Percentiles rank a stretch among this genome's conserved stretches.
Conservation (phyloP, 2,797 vertebrate genomes). For the Myoxocephalus aenaeus region DNA sequence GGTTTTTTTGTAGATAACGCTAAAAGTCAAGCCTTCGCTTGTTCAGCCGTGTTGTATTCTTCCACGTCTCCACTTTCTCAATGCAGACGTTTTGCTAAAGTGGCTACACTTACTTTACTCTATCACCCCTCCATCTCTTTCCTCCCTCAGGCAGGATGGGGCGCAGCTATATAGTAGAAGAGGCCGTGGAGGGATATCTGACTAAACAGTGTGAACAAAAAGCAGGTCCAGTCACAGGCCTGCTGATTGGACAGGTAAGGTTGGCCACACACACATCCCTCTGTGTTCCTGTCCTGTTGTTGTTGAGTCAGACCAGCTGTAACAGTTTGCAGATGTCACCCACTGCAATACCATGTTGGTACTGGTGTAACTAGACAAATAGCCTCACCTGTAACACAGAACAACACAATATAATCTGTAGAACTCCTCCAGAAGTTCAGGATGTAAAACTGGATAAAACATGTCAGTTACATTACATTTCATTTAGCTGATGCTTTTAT, state of each 20-base stretch:
- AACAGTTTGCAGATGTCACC: background rate
- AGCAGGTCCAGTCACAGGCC: constrained; percentile 85
- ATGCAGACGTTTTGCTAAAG: background rate
- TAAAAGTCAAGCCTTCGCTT: background rate
- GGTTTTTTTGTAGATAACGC: background rate
- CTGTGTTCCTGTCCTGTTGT: background rate
- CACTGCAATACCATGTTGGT: background rate
- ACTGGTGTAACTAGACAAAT: background rate
- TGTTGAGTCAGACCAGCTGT: background rate
- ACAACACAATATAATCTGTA: background rate
- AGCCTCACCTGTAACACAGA: background rate
- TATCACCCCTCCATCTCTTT: background rate
- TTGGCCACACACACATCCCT: background rate
- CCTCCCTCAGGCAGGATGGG: constrained; percentile 84
- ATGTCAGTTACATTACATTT: too few relatives aligned
- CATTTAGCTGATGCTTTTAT: too few relatives aligned
- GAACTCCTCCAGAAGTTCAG: background rate
- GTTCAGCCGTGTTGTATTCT: background rate
- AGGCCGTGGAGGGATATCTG: constrained; percentile 89
- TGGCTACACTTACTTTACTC: background rate
- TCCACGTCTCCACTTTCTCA: background rate
- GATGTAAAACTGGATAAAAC: background rate
- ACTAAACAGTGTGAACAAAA: constrained; percentile 79
- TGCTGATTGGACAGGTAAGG: constrained; percentile 94
- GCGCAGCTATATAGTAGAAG: constrained; percentile 92